Conservation (phyloP, 2,888 invertebrate genomes). For the Melikaiella ostensackeni region DNA sequence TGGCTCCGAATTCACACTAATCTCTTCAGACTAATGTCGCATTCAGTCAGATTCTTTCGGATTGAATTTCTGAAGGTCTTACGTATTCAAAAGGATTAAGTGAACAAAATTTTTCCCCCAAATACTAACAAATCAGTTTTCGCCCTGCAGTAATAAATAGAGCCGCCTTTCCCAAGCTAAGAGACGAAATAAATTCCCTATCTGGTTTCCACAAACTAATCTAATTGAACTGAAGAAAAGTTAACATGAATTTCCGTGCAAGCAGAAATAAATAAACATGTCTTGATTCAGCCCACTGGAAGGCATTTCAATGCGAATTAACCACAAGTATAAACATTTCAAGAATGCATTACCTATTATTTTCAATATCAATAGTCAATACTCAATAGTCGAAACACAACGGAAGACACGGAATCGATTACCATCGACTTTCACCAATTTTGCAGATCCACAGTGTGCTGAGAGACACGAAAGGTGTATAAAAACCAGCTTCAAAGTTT, state of each 20-base stretch:
- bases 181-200: background rate
- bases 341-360: constrained; percentile 29
- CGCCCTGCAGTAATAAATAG: too few relatives aligned
- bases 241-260: constrained; percentile 4
- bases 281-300: constrained; percentile 5
- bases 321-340: constrained; percentile 5
- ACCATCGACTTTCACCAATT: constrained; percentile 25
- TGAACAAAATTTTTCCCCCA: too few relatives aligned
- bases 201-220: background rate
- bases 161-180: too few relatives aligned
- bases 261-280: constrained; percentile 14
- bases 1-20: too few relatives aligned
- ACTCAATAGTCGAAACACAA: background rate
- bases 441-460: constrained; percentile 11
- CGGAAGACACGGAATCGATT: constrained; percentile 34
- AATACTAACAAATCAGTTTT: too few relatives aligned
- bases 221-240: constrained; percentile 22
- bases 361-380: constrained; percentile 27
- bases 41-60: too few relatives aligned
- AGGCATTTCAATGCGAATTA: constrained; percentile 23
- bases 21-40: too few relatives aligned
- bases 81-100: too few relatives aligned
- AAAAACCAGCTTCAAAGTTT: too few relatives aligned
- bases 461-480: too few relatives aligned
- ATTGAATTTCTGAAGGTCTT: too few relatives aligned